Conservation (phyloP, 1,140 invertebrate genomes). For the Drosophila grimshawi region DNA sequence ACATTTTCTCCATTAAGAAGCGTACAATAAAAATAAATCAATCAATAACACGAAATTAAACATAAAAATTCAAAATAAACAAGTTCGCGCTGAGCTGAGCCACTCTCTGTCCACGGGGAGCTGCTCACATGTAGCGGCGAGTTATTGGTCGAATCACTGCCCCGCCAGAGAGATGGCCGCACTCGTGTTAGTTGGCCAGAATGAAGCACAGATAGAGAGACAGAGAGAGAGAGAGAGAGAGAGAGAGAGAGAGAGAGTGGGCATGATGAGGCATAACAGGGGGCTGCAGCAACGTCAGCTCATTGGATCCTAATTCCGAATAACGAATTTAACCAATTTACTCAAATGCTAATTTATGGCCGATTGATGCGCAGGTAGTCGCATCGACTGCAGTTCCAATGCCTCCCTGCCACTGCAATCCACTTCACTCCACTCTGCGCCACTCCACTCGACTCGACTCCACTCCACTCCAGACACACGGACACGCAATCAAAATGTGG, state of each 20-base stretch:
- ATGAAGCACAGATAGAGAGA: not conserved
- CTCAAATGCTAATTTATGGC: constrained; percentile 84
- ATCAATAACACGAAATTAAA: constrained; percentile 75
- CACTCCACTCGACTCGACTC: not conserved
- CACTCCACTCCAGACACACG: constrained; percentile 1
- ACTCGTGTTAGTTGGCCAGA: too few species aligned
- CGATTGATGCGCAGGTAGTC: constrained; percentile 82
- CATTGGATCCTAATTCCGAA: constrained; percentile 83
- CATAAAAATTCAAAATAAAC: constrained; percentile 69
- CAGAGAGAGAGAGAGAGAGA: constrained; percentile 18
- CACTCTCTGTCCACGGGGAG: constrained; percentile 44
- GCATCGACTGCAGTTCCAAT: constrained; percentile 34
- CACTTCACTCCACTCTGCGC: not conserved
- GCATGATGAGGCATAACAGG: constrained; percentile 37
- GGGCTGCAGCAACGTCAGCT: constrained; percentile 50
- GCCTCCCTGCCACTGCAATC: not conserved
- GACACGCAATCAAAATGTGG: constrained; percentile 51
- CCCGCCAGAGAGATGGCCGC: constrained; percentile 3
- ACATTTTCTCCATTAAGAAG: constrained; percentile 63
- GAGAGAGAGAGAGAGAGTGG: constrained; percentile 5
- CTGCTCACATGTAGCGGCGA: constrained; percentile 43
- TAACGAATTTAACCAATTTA: constrained; percentile 84
- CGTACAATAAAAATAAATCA: constrained; percentile 78
- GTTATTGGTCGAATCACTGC: constrained; percentile 32
- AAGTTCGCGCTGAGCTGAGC: constrained; percentile 49